These are phyloP conservation scores for Oxyura jamaicensis DNA, from an alignment of 2,113 vertebrate species.

Conservation along the genomic window DNA sequence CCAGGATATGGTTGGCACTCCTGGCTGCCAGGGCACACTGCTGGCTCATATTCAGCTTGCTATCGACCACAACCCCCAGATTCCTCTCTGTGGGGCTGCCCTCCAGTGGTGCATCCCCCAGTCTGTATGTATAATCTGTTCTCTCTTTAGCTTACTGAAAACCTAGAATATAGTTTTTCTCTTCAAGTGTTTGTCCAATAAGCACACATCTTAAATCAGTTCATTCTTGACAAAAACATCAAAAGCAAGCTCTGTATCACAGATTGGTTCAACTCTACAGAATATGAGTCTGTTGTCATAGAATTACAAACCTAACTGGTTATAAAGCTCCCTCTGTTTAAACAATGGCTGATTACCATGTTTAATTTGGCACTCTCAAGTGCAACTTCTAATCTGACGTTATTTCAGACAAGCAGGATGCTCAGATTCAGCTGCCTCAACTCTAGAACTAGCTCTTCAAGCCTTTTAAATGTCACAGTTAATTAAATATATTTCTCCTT, in stretches of 20 bases:
- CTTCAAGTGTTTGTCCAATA: background rate
- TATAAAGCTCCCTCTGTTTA: background rate
- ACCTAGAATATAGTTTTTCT: background rate
- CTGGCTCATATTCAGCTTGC: too few species aligned
- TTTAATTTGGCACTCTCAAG: background rate
- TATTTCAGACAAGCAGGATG: background rate
- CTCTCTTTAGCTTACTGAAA: background rate
- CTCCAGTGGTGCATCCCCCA: too few species aligned
- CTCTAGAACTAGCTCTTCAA: background rate
- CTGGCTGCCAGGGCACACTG: too few species aligned
- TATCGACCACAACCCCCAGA: too few species aligned
- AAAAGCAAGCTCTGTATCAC: background rate
- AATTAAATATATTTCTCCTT: background rate
- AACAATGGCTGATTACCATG: background rate
- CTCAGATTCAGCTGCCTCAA: background rate
- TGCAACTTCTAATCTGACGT: background rate
- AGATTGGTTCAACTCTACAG: background rate
- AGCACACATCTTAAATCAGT: background rate
- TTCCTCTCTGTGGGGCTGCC: too few species aligned
- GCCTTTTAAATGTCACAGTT: background rate
- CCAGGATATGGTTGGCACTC: too few species aligned
- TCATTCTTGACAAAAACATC: background rate
- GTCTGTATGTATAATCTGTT: background rate
- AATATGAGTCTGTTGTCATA: background rate
- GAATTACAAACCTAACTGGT: rapidly evolving